Percentiles rank a stretch among this genome's conserved stretches.
These are phyloP conservation scores for Diabrotica balteata DNA, from an alignment of 2,888 invertebrate species.

Conservation along the genomic window DNA sequence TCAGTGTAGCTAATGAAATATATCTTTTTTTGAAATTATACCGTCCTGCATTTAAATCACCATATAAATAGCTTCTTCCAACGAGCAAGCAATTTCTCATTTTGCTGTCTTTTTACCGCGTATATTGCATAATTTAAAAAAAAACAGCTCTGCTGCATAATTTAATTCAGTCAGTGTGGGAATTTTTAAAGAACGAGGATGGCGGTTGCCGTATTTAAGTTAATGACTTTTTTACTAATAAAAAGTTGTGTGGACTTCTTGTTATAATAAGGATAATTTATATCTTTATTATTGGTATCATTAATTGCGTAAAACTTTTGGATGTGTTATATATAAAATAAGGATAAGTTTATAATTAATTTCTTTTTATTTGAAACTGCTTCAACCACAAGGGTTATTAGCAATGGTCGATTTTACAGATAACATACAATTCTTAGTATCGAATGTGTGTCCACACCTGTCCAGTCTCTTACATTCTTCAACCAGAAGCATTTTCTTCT, in stretches of 20 bases:
- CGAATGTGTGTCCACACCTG: too few relatives aligned
- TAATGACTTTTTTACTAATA: neutral
- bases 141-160: neutral
- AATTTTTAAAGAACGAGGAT: constrained; percentile 1
- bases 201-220: neutral
- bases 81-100: neutral
- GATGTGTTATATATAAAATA: neutral
- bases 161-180: constrained; percentile 1
- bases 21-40: too few relatives aligned
- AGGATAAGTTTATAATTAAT: neutral
- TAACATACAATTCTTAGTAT: too few relatives aligned
- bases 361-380: too few relatives aligned
- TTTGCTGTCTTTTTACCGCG: neutral
- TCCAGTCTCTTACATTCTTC: too few relatives aligned
- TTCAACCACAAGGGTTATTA: too few relatives aligned
- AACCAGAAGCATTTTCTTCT: too few relatives aligned
- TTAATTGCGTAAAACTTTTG: too few relatives aligned
- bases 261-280: neutral
- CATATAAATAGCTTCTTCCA: neutral
- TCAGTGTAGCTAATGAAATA: too few relatives aligned
- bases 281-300: too few relatives aligned
- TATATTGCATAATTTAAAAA: neutral
- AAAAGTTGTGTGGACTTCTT: neutral
- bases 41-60: too few relatives aligned
- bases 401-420: too few relatives aligned